Percentiles rank a stretch among this genome's conserved stretches.
Evolutionary conservation across 2,888 invertebrate genomes (phyloP).

Genomic region (Dasysyrphus albostriatus): DNA sequence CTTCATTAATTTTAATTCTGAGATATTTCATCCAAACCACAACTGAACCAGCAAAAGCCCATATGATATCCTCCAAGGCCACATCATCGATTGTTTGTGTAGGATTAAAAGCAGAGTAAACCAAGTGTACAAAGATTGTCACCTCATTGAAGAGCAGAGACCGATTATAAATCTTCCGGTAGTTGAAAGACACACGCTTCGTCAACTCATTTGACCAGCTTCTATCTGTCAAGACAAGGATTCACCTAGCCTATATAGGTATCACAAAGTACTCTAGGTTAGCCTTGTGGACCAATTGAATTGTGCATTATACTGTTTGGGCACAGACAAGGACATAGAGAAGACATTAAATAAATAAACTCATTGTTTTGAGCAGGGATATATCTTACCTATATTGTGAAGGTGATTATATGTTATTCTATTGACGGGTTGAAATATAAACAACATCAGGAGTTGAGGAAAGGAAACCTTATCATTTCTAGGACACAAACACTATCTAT

Average conservation of each 20-base stretch:
- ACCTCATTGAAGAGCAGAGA: constrained; percentile 68
- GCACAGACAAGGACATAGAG: constrained; percentile 24
- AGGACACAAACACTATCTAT: constrained; percentile 20
- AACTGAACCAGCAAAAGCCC: constrained; percentile 25
- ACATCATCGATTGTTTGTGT: constrained; percentile 45
- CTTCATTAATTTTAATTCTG: constrained; percentile 39
- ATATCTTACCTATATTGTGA: constrained; percentile 31
- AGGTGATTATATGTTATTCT: constrained; percentile 62
- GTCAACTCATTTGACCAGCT: constrained; percentile 48
- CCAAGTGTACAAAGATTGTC: constrained; percentile 73
- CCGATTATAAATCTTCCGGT: constrained; percentile 73
- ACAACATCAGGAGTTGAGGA: not conserved
- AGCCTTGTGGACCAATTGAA: constrained; percentile 26
- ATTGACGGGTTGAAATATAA: constrained; percentile 33
- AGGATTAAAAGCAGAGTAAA: constrained; percentile 64
- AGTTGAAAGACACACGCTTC: constrained; percentile 65
- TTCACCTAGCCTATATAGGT: not conserved
- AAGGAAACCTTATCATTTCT: constrained; percentile 52
- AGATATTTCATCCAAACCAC: constrained; percentile 44
- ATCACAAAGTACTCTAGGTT: not conserved
- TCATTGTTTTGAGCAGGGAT: constrained; percentile 60
- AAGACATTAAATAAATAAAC: constrained; percentile 71
- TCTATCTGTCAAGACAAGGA: constrained; percentile 40
- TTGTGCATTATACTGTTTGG: constrained; percentile 1
- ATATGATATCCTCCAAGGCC: constrained; percentile 33